A percentile compares a stretch with the other conserved stretches of the same genome.
phyloP scores from a whole-genome alignment of 2,797 vertebrate species.

The Diplodus puntazzo region DNA sequence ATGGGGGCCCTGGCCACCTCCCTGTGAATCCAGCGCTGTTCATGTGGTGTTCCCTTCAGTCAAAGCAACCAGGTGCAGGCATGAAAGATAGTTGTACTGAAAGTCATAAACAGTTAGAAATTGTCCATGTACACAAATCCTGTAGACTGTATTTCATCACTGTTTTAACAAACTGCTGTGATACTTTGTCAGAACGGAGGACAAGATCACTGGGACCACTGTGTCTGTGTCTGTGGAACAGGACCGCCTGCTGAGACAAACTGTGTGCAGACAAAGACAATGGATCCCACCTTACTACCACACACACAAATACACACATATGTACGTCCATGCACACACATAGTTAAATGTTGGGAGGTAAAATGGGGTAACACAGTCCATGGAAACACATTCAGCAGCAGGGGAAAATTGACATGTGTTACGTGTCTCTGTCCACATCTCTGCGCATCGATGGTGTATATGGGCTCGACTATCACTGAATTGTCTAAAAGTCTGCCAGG shows the following conservation, averaged over 20 bases:
- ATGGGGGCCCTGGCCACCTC: too few relatives aligned
- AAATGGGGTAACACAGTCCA: conserved; percentile 26
- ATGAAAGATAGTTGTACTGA: too few relatives aligned
- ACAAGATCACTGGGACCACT: background rate
- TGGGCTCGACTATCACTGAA: conserved; percentile 30
- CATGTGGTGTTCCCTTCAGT: too few relatives aligned
- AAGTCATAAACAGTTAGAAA: too few relatives aligned
- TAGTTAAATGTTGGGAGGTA: conserved; percentile 40
- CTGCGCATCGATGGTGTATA: conserved; percentile 26
- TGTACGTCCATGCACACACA: too few relatives aligned
- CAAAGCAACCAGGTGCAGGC: too few relatives aligned
- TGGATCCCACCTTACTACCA: too few relatives aligned
- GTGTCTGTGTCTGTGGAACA: conserved; percentile 31
- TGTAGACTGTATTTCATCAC: too few relatives aligned
- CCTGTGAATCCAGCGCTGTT: too few relatives aligned
- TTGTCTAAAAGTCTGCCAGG: conserved; percentile 23
- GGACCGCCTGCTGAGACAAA: conserved; percentile 37
- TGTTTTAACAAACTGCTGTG: too few relatives aligned
- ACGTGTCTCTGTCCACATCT: conserved; percentile 31
- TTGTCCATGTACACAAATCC: too few relatives aligned
- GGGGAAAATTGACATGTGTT: background rate
- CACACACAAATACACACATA: too few relatives aligned
- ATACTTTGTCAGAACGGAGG: background rate
- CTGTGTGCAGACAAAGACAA: conserved; percentile 1
- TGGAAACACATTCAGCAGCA: conserved; percentile 9